Percentiles rank a stretch among this genome's conserved stretches.
Evolutionary conservation across 2,888 invertebrate species (phyloP).

Genomic region (Amaurobius ferox): DNA sequence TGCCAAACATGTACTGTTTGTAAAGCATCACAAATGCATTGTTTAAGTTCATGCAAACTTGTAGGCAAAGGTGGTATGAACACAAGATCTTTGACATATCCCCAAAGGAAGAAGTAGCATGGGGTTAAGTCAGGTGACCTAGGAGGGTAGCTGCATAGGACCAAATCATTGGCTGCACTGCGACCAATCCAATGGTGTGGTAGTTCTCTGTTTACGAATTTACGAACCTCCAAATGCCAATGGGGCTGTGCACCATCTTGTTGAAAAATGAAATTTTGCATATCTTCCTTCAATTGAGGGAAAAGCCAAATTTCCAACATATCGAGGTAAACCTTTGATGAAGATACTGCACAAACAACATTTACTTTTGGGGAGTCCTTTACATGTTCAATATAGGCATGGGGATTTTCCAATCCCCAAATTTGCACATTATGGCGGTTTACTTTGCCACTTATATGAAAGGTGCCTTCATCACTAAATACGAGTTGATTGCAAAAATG

Average conservation of each 20-base stretch:
- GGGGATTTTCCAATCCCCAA: neutral
- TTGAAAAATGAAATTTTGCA: neutral
- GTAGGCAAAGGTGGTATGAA: no score
- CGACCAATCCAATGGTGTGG: neutral
- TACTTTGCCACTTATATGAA: neutral
- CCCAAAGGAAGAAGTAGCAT: neutral
- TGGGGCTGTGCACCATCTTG: neutral
- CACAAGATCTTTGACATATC: neutral
- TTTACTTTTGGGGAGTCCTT: neutral
- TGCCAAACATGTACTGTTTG: neutral
- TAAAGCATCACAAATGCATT: neutral
- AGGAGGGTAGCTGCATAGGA: constrained; percentile 16
- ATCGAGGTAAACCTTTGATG: neutral
- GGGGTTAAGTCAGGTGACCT: neutral
- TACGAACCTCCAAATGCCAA: neutral
- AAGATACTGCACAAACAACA: neutral
- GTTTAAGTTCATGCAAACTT: neutral
- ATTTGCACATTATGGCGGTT: neutral
- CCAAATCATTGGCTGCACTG: neutral
- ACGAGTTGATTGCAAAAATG: neutral
- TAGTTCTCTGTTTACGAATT: neutral
- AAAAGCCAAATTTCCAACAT: constrained; percentile 4
- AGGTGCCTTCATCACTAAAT: neutral
- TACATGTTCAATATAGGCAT: neutral
- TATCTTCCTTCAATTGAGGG: constrained; percentile 6